Conservation (phyloP, 2,888 invertebrate species). For the Aphodius sticticus region DNA sequence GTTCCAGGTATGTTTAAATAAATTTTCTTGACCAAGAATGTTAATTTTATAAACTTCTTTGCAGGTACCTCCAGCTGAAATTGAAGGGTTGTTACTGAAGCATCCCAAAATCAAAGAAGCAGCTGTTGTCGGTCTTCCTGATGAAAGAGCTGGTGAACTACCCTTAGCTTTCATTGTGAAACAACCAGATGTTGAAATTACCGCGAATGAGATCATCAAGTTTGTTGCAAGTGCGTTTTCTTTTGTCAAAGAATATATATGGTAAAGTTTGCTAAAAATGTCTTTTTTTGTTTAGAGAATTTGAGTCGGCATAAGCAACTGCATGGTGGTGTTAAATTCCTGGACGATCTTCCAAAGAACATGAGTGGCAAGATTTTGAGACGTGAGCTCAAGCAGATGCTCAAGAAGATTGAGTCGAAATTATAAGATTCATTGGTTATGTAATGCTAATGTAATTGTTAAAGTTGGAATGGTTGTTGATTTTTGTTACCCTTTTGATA, state of each 20-base stretch:
- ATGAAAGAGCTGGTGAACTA: conserved; percentile 77
- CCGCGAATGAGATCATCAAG: conserved; percentile 54
- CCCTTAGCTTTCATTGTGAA: conserved; percentile 79
- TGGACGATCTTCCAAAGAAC: conserved; percentile 62
- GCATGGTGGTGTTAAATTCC: conserved; percentile 67
- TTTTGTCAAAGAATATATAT: not conserved
- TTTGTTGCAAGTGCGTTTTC: conserved; percentile 63
- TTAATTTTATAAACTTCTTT: not conserved
- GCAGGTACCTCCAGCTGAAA: conserved; percentile 80
- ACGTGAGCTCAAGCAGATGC: conserved; percentile 48
- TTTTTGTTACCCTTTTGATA: conserved; percentile 12
- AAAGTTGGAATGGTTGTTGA: not conserved
- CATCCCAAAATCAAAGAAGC: conserved; percentile 77
- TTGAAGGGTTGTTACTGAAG: conserved; percentile 79
- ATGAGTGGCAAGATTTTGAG: conserved; percentile 62
- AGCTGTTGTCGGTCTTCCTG: conserved; percentile 83
- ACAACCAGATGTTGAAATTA: conserved; percentile 63
- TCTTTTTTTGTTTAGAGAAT: conserved; percentile 8
- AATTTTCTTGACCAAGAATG: not conserved
- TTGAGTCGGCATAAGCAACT: conserved; percentile 74
- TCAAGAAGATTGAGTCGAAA: conserved; percentile 13
- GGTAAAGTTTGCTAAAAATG: not conserved
- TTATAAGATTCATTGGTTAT: conserved; percentile 4
- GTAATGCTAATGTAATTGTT: not conserved
- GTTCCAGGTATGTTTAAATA: conserved; percentile 65